phyloP scores from a whole-genome alignment of 1,140 invertebrate species.

The Hylyphantes graminicola region DNA sequence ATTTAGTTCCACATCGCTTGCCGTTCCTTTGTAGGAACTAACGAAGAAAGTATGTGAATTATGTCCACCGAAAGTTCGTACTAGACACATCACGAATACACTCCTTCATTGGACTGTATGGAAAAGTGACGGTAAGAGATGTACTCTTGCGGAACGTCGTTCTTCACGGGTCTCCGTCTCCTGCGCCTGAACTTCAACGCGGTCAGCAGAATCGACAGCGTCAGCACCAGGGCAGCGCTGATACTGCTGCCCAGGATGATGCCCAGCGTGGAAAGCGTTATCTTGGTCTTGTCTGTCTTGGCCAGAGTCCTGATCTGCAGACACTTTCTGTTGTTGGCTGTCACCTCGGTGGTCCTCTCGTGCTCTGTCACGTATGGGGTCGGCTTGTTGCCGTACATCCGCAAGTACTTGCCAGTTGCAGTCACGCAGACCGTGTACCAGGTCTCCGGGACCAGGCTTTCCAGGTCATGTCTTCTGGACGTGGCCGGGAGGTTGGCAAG shows the following conservation, averaged over 20 bases:
- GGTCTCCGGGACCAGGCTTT: slow-evolving; percentile 79
- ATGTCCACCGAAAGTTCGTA: background rate
- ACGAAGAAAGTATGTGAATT: background rate
- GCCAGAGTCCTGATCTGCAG: slow-evolving; percentile 63
- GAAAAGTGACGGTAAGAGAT: slow-evolving; percentile 76
- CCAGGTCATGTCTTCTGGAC: slow-evolving; percentile 73
- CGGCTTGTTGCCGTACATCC: slow-evolving; percentile 58
- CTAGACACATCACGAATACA: slow-evolving; percentile 39
- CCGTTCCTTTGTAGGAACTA: background rate
- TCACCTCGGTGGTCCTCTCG: slow-evolving; percentile 49
- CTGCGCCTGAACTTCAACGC: slow-evolving; percentile 88
- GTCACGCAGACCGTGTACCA: slow-evolving; percentile 86
- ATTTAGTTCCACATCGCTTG: background rate
- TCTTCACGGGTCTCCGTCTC: slow-evolving; percentile 72
- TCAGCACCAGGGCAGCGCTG: slow-evolving; percentile 85
- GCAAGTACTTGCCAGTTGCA: slow-evolving; percentile 78
- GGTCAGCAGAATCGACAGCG: slow-evolving; percentile 81
- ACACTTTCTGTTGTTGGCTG: slow-evolving; percentile 63
- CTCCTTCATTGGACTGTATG: slow-evolving; percentile 67
- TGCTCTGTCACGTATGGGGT: slow-evolving; percentile 61
- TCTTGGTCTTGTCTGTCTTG: slow-evolving; percentile 62
- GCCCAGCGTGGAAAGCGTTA: slow-evolving; percentile 72
- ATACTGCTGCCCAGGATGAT: slow-evolving; percentile 86
- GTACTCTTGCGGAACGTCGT: slow-evolving; percentile 75
- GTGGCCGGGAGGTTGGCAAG: slow-evolving; percentile 48